Evolutionary conservation across 2,113 vertebrate genomes (phyloP).

Genomic region (Mola mola): DNA sequence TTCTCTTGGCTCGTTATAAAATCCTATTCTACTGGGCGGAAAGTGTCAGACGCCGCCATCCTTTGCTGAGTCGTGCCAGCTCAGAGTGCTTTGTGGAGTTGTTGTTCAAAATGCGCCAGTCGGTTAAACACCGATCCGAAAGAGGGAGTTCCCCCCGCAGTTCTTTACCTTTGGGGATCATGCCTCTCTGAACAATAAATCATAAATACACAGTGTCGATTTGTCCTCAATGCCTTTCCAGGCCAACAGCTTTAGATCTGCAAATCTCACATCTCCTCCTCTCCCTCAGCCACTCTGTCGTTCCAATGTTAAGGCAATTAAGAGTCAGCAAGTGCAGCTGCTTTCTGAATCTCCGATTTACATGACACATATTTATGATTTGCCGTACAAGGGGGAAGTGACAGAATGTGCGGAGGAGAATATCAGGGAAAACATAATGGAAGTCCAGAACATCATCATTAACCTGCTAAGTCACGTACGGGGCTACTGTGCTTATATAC

Average conservation of each 20-base stretch:
- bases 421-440: too few species aligned
- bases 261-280: constrained; percentile 36
- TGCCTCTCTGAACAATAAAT: constrained; percentile 48
- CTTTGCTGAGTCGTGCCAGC: not conserved
- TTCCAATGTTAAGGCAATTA: constrained; percentile 48
- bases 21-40: not conserved
- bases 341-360: constrained; percentile 49
- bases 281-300: constrained; percentile 25
- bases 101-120: not conserved
- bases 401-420: too few species aligned
- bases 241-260: constrained; percentile 53
- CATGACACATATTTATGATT: too few species aligned
- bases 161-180: constrained; percentile 19
- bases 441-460: too few species aligned
- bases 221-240: constrained; percentile 51
- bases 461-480: too few species aligned
- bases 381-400: too few species aligned
- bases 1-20: constrained; percentile 4
- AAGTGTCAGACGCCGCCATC: not conserved
- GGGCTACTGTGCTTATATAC: too few species aligned
- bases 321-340: constrained; percentile 27
- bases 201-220: constrained; percentile 29
- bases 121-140: not conserved
- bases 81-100: not conserved
- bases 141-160: constrained; percentile 14